Percentiles rank a stretch among this genome's conserved stretches.
phyloP scores from a whole-genome alignment of 2,888 invertebrate species.

The Cantharis nigra region DNA sequence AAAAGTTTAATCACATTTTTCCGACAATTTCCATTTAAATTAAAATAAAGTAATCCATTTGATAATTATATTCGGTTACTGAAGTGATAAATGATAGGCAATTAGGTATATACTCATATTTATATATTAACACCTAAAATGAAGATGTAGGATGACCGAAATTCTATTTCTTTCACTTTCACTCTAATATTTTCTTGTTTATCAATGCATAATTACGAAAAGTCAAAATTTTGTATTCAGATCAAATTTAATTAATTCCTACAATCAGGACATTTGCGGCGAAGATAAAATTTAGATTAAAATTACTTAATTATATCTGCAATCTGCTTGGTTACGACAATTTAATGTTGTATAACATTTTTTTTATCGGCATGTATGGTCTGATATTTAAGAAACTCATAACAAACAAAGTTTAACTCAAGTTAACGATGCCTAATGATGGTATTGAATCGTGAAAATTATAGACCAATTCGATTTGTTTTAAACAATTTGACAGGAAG shows the following conservation, averaged over 20 bases:
- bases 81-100: neutral
- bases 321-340: neutral
- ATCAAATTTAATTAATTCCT: neutral
- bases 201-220: neutral
- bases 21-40: neutral
- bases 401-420: neutral
- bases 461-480: neutral
- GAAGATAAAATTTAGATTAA: neutral
- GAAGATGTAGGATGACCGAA: neutral
- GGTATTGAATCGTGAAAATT: neutral
- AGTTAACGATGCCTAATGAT: neutral
- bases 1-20: neutral
- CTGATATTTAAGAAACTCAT: neutral
- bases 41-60: no score
- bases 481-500: neutral
- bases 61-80: neutral
- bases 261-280: neutral
- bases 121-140: neutral
- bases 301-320: neutral
- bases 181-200: neutral
- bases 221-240: neutral
- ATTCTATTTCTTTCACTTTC: neutral
- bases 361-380: neutral
- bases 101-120: neutral
- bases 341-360: neutral